Base-by-base conservation (phyloP, 2,888 invertebrate species). In the Piscicola geometra region DNA sequence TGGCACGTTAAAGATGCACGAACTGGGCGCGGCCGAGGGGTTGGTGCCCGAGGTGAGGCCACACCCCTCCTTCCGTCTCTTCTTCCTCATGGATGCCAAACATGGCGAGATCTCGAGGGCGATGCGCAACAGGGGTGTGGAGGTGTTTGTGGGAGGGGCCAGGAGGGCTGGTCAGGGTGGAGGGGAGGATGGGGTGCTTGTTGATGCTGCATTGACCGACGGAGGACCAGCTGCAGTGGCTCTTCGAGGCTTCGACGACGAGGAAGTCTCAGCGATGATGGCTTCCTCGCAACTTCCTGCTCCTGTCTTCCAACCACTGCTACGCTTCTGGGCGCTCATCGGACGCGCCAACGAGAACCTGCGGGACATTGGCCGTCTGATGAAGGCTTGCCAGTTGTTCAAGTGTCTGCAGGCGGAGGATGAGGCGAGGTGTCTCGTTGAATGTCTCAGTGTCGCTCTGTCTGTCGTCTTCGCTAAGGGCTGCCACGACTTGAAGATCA, bases 121-220 rank as follows among this genome's bases (percentile, higher is more conserved):
- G 0, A 99, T 99, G 99, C 89, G 98, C 77, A 99, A 99, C 86
- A 89, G 99, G 82, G 96, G 98, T 1, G 90, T 99, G 0, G 99
- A 99, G 88, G 91, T 99, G 81, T 92, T 86, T 83, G 83, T 92
- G 76, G 80, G 81, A 5, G 83, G 30, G 21, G 1, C 18, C 30
- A 52, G 52, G 52, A 52, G 25, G 21, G 35, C n/a, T 5, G 28
- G 3, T 1, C n/a, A 5, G 5, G n/a, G n/a, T 18, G 21, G 83
- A 52, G 83, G 84, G 77, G 80, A 79, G 56, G 47, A 69, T 67
- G 66, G 12, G 3, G 32, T 35, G 35, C 9, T 3, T 18, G 15
- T 2, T 35, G 28, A 56, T 3, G 18, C 15, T 56, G 52, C 56
- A 9, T 15, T 12, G 25, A 9, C 25, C 3, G 15, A 52, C 9